Conservation (phyloP, 2,113 vertebrate genomes). For the Orthonyx spaldingii region DNA sequence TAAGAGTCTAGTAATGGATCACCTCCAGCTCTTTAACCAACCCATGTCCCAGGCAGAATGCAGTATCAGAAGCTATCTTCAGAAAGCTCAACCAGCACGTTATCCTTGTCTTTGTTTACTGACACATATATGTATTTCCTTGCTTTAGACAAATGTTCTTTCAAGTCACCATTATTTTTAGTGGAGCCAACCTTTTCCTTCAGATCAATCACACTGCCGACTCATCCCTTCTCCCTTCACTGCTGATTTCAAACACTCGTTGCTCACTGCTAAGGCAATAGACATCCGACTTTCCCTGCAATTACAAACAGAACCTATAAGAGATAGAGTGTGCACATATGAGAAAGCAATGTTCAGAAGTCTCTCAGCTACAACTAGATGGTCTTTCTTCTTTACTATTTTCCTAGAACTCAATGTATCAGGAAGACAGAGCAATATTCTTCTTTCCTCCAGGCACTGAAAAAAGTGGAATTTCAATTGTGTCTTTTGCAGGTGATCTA, state of each 20-base stretch:
- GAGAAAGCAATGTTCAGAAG: neutral
- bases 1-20: neutral
- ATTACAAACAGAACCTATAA: neutral
- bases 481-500: neutral
- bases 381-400: neutral
- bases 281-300: constrained; percentile 72
- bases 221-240: constrained; percentile 64
- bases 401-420: neutral
- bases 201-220: constrained; percentile 62
- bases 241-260: constrained; percentile 66
- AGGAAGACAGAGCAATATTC: neutral
- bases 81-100: neutral
- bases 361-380: neutral
- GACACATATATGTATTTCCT: neutral
- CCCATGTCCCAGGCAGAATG: neutral
- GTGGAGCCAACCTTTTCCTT: constrained; percentile 70
- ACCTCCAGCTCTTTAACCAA: neutral
- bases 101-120: neutral
- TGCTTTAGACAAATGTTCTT: constrained; percentile 63
- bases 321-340: neutral
- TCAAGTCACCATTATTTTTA: constrained; percentile 37
- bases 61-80: neutral
- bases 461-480: neutral
- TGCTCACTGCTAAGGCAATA: constrained; percentile 64
- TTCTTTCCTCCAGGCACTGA: neutral